Base-by-base conservation (phyloP, 2,797 vertebrate species). In the Sebastes matsubarae region DNA sequence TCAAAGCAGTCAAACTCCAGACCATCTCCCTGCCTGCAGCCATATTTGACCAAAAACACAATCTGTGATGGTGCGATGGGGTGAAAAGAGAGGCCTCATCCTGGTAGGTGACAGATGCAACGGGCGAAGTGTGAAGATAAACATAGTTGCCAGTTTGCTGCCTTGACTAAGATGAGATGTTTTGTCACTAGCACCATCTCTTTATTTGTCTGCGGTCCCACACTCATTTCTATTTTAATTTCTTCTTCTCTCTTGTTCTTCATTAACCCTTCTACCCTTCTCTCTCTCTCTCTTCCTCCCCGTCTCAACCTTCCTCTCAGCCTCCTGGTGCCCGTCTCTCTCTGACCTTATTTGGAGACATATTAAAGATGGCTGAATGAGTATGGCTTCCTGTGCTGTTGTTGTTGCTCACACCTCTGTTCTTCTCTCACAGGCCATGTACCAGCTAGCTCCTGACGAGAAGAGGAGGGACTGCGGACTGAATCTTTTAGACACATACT, bases 391-490 rank as follows among this genome's bases (percentile, higher is more conserved):
- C 68, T 71, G 32, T 1, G 25, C 50, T 78, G 67, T 54, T 72
- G 79, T 59, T 18, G 82, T 65, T 36, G 8, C 67, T 87, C 52
- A 85, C 71, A 22, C 71, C 64, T 83, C 5, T 90, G 25, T 80
- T 87, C 60, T 77, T 64, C 67, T 80, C 60, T 12, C 36, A 58
- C 90, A 98, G 98, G 96, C 96, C 58, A 95, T 97, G 68, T 99
- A 98, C 84, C 97, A 97, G 91, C 95, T 98, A 66, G 96, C 97
- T 42, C 92, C 96, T 5, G 97, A 98, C 32, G 97, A 98, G 92
- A 96, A 97, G 90, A 96, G 96, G 64, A 95, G 95, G 93, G 95
- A 96, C 80, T 94, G 76, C 75, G 97, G 97, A 87, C 90, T 97
- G 92, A 96, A 94, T 85, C 88, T 99, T 94, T 90, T 98, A 88